Evolutionary conservation across 2,797 vertebrate genomes (phyloP).

Genomic region (Fringilla coelebs): DNA sequence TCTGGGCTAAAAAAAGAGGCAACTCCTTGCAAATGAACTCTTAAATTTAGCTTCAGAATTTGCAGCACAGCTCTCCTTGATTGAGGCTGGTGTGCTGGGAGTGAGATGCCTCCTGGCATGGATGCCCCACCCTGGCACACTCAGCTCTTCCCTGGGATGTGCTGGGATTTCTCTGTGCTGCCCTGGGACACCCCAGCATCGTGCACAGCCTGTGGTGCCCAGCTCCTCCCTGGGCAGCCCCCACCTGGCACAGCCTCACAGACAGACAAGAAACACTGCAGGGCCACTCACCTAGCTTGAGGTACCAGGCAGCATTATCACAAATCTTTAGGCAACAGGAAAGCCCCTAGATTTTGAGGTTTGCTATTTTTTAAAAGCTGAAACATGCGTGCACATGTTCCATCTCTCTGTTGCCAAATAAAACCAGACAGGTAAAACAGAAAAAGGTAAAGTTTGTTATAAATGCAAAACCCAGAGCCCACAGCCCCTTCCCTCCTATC

Average conservation of each 20-base stretch:
- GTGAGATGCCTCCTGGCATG: background rate
- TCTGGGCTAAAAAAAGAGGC: slow-evolving; percentile 14
- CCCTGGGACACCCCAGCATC: background rate
- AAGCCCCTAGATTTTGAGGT: background rate
- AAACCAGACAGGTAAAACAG: background rate
- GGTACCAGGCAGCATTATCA: background rate
- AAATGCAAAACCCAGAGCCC: background rate
- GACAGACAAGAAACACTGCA: fast-evolving
- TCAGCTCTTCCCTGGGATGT: background rate
- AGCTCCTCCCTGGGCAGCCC: fast-evolving
- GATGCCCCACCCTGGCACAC: fast-evolving
- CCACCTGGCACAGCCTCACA: background rate
- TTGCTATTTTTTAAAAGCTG: background rate
- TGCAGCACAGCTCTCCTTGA: background rate
- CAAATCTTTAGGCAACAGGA: background rate
- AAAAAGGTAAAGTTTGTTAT: background rate
- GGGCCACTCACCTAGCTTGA: background rate
- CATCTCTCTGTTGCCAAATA: background rate
- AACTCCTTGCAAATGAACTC: background rate
- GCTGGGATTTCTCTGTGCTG: background rate
- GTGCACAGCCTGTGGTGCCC: background rate
- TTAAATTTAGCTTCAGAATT: slow-evolving; percentile 23
- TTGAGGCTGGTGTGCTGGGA: background rate
- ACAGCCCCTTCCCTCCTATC: background rate
- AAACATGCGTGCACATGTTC: fast-evolving